A percentile compares a stretch with the other conserved stretches of the same genome.
Evolutionary conservation across 2,888 invertebrate species (phyloP).

Genomic region (Drosophila rellima): DNA sequence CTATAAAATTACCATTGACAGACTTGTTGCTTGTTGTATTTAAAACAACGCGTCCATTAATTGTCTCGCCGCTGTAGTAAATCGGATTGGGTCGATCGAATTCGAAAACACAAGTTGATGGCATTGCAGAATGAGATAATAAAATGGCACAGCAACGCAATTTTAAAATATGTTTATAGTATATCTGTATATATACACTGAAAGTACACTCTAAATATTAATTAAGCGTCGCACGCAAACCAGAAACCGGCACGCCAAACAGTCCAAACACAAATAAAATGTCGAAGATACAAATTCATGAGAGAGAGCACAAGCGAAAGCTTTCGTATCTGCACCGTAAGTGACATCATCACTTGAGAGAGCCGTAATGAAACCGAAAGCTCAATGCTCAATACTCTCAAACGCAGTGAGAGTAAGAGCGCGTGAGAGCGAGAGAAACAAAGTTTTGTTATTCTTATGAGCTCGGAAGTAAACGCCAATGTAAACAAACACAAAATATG

Average conservation of each 20-base stretch:
- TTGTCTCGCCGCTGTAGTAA: conserved; percentile 75
- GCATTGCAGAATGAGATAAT: conserved; percentile 42
- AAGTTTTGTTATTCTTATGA: background rate
- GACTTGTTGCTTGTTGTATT: conserved; percentile 58
- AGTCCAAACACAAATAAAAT: background rate
- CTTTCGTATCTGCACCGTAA: too few species aligned
- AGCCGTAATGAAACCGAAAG: background rate
- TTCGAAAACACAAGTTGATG: conserved; percentile 62
- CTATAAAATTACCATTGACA: conserved; percentile 57
- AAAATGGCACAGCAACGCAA: background rate
- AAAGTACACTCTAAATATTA: background rate
- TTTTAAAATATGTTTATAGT: background rate
- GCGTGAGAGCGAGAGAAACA: background rate
- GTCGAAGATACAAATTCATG: background rate
- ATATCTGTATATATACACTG: background rate
- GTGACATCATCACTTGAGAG: conserved; percentile 16
- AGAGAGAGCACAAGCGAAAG: conserved; percentile 1
- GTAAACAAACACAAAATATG: background rate
- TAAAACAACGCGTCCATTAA: conserved; percentile 67
- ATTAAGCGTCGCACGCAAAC: background rate
- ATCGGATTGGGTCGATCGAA: conserved; percentile 73
- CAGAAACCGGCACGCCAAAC: background rate
- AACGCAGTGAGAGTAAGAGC: background rate
- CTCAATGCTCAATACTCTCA: background rate
- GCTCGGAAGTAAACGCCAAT: background rate